Evolutionary conservation across 2,888 invertebrate genomes (phyloP), one percentile per base, ranked within the genome.

Genomic region (Hypena proboscidalis): DNA sequence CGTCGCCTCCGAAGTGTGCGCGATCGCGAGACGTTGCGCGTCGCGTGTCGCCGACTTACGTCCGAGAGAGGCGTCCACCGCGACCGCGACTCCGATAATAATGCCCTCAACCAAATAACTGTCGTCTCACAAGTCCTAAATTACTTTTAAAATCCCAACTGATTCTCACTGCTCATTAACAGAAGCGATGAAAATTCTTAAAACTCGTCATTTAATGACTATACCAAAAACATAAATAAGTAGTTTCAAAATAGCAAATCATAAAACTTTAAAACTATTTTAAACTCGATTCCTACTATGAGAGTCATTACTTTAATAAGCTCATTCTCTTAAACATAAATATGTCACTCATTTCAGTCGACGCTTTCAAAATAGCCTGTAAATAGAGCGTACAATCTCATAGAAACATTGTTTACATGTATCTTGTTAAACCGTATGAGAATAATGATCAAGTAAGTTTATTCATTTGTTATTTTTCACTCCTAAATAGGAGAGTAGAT

Each of bases 1-100:
- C 77, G 76, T 73, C 76, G 73, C 69, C 58, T 68, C 61, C 53
- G 58, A 58, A 50, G 55, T 54, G 67, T 63, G 58, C 43, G 45
- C 47, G 58, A 34, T 38, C 20, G 50, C 49, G 50, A 63, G 61
- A 56, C 58, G 26, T 53, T n/a, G n/a, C n/a, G n/a, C n/a, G n/a
- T n/a, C n/a, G n/a, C n/a, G n/a, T n/a, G n/a, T n/a, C n/a, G n/a
- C n/a, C n/a, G n/a, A n/a, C n/a, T n/a, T n/a, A n/a, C n/a, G n/a
- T n/a, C n/a, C n/a, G n/a, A n/a, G n/a, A n/a, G n/a, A n/a, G n/a
- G n/a, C n/a, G n/a, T n/a, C n/a, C n/a, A n/a, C n/a, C n/a, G n/a
- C n/a, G n/a, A n/a, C n/a, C n/a, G n/a, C n/a, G n/a, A n/a, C n/a
- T n/a, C n/a, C n/a, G n/a, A n/a, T n/a, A n/a, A n/a, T n/a, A n/a